Evolutionary conservation across 2,113 vertebrate genomes (phyloP).

Genomic region (Pteruthius melanotis): DNA sequence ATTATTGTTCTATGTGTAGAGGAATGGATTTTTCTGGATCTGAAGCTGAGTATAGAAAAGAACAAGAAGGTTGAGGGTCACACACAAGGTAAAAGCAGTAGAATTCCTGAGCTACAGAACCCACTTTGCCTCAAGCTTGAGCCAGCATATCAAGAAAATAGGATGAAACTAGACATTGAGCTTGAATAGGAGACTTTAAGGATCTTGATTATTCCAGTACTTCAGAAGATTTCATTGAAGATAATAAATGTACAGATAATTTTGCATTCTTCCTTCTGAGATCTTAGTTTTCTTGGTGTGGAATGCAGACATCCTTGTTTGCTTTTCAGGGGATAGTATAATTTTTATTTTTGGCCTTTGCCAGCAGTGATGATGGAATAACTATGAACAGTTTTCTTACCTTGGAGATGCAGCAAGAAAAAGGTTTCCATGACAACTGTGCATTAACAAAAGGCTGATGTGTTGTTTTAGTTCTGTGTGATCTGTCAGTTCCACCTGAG

Average conservation of each 20-base stretch:
- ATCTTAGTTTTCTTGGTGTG: slow-evolving; percentile 12
- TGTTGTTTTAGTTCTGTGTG: neutral
- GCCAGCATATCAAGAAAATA: neutral
- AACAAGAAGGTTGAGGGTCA: neutral
- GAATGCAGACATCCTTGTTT: neutral
- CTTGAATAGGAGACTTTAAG: neutral
- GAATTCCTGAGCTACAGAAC: neutral
- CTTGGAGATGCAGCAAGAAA: slow-evolving; percentile 25
- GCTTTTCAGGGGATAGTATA: neutral
- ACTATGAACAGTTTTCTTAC: slow-evolving; percentile 10
- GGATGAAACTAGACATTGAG: neutral
- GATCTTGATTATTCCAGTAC: neutral
- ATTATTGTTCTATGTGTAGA: neutral
- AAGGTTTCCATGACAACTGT: slow-evolving; percentile 60
- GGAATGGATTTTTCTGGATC: neutral
- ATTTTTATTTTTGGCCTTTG: neutral
- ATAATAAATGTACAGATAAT: neutral
- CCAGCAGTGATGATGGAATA: neutral
- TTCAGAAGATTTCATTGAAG: neutral
- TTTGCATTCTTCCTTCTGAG: neutral
- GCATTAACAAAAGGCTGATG: slow-evolving; percentile 31
- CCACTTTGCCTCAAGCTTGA: neutral
- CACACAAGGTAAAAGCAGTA: neutral
- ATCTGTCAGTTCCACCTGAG: slow-evolving; percentile 14
- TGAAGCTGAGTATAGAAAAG: neutral